Evolutionary conservation across 2,113 vertebrate species (phyloP), one percentile per base, ranked within the genome.

Genomic region (Triplophysa tibetana): DNA sequence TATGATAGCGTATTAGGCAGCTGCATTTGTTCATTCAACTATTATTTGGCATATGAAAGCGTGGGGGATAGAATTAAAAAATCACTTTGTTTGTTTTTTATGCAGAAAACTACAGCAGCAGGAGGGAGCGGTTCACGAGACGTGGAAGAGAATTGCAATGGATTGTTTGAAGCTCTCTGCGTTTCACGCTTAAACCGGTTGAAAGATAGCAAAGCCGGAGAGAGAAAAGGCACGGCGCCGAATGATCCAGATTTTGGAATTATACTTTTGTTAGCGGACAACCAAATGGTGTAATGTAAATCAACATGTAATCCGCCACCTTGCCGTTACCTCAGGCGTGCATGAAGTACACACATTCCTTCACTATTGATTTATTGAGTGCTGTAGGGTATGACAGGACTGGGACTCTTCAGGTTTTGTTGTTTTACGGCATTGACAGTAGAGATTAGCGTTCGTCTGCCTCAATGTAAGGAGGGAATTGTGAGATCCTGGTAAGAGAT

Each of bases 1-100:
- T 90, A 81, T 85, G 87, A 88, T 89, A 82, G 77, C 50, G 62
- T 86, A 87, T 88, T 88, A 89, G 90, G 84, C 75, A 82, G 78
- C 80, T 75, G 81, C 78, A 86, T 87, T 83, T 87, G 77, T 87
- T 87, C 84, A 80, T 89, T 88, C 77, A 79, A 50, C 85, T 89
- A 78, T 90, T 89, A 87, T 89, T 85, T 65, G 66, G 70, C 67
- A 66, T 85, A 88, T 80, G 84, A 86, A 84, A 67, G 78, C 6
- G 26, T 69, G 23, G 29, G 65, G 14, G 16, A 79, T 68, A 75
- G 14, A 50, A 67, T 2, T 19, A 66, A 43, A 76, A 70, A 79
- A 23, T 73, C 66, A 7, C 38, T 52, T 62, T 52, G 12, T 48
- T 17, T 77, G 54, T 69, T 60, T 69, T 54, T 63, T 75, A 66